Evolutionary conservation across 1,140 invertebrate genomes (phyloP).

Genomic region (Bombus turneri): DNA sequence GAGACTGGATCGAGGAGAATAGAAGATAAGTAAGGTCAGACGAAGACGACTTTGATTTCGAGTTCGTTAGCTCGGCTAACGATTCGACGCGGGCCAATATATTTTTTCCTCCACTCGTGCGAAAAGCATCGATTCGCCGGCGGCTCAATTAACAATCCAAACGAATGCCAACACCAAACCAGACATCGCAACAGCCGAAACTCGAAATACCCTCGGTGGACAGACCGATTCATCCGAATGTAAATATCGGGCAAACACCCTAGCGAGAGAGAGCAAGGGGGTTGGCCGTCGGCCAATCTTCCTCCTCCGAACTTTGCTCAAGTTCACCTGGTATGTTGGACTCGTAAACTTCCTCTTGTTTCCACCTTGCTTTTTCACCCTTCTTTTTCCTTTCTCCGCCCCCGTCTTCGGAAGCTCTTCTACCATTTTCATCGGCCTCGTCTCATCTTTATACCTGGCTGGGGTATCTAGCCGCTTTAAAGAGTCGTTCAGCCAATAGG

Average conservation of each 20-base stretch:
- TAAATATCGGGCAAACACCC: conserved; percentile 67
- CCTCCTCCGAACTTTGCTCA: conserved; percentile 55
- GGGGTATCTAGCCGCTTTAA: conserved; percentile 43
- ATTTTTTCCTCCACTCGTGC: neutral
- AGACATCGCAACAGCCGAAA: conserved; percentile 6
- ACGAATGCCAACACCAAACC: neutral
- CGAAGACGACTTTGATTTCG: neutral
- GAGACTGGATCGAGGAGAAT: neutral
- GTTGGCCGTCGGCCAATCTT: conserved; percentile 61
- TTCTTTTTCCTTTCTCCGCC: neutral
- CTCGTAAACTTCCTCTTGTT: conserved; percentile 61
- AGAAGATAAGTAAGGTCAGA: too few relatives aligned
- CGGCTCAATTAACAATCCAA: neutral
- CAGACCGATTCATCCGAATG: conserved; percentile 53
- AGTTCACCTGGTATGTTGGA: conserved; percentile 65
- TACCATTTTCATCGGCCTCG: conserved; percentile 30
- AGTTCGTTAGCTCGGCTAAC: neutral
- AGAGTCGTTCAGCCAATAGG: conserved; percentile 65
- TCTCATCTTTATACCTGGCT: conserved; percentile 50
- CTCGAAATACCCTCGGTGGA: conserved; percentile 15
- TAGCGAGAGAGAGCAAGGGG: neutral
- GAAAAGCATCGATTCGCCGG: neutral
- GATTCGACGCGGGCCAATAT: too few relatives aligned
- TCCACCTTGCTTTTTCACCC: neutral
- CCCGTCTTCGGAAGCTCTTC: neutral